Percentiles rank a stretch among this genome's conserved stretches.
Evolutionary conservation across 1,140 invertebrate genomes (phyloP).

Genomic region (Megathymus violae): DNA sequence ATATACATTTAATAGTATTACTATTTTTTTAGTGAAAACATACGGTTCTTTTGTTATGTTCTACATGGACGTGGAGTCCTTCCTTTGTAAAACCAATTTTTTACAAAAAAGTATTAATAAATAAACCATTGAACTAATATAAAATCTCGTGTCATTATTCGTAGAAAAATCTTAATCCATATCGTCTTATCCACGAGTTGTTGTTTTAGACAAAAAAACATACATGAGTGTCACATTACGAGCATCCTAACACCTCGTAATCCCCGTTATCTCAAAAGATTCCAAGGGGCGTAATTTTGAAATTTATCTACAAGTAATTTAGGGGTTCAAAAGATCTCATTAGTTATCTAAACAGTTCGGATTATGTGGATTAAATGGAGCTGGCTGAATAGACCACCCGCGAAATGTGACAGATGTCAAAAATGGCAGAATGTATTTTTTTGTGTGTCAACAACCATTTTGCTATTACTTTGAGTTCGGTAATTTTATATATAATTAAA

Average conservation of each 20-base stretch:
- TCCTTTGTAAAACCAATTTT: too few relatives aligned
- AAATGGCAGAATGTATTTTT: slow-evolving; percentile 26
- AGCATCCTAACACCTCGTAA: slow-evolving; percentile 8
- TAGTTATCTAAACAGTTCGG: slow-evolving; percentile 44
- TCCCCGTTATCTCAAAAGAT: slow-evolving; percentile 13
- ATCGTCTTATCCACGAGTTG: too few relatives aligned
- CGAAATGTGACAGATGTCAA: slow-evolving; percentile 41
- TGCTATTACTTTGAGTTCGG: too few relatives aligned
- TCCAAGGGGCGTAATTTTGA: slow-evolving; percentile 19
- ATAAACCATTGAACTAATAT: too few relatives aligned
- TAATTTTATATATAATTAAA: too few relatives aligned
- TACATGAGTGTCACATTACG: slow-evolving; percentile 10
- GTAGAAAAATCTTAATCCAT: background rate
- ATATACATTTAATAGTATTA: too few relatives aligned
- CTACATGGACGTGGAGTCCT: too few relatives aligned
- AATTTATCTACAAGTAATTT: slow-evolving; percentile 27
- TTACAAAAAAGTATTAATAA: too few relatives aligned
- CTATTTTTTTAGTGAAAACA: too few relatives aligned
- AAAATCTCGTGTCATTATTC: background rate
- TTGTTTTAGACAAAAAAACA: slow-evolving; percentile 3
- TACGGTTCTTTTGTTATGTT: too few relatives aligned
- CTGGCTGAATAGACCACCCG: slow-evolving; percentile 37
- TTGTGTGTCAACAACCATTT: background rate
- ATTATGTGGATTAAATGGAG: slow-evolving; percentile 38
- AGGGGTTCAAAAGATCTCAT: slow-evolving; percentile 32